Evolutionary conservation across 2,797 vertebrate species (phyloP), one percentile per base, ranked within the genome.

Genomic region (Sebastiscus tertius): DNA sequence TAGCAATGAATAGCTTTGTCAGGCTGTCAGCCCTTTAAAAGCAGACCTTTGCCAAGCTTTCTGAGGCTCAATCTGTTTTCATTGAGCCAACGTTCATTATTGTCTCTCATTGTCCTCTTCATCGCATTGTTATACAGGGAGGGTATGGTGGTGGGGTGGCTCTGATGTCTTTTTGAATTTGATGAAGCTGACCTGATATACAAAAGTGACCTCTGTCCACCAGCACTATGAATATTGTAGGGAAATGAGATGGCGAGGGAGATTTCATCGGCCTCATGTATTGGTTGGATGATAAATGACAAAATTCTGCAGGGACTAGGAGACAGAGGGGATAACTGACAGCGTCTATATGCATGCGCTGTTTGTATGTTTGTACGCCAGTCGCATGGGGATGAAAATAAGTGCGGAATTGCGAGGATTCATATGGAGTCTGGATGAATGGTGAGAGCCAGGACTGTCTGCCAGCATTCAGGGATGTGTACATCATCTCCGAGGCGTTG

Each of bases 401-500:
- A 81, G 83, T 54, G 70, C 59, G 69, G 75, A 72, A 86, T 82
- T 77, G 88, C 64, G 22, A 58, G 67, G 74, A 83, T 85, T 87
- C 66, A 81, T 77, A 85, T 79, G 69, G 85, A 83, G 74, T 54
- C 77, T 75, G 88, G 83, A 92, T 92, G 88, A 91, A 92, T 91
- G 86, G 89, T 61, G 73, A 81, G 89, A 83, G 72, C 89, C 68
- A 24, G 24, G 80, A 83, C 90, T 93, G 93, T 92, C 93, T 93
- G 89, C 85, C 72, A 86, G 86, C 89, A 92, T 95, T 92, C 89
- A 86, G 84, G 74, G 85, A 92, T 90, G 89, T 93, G 92, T 93
- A 92, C 89, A 95, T 95, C 93, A 95, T 93, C 80, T 77, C 36
- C 5, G 34, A 91, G 88, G 82, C 83, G 82, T 70, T 95, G 93